Evolutionary conservation across 2,797 vertebrate genomes (phyloP).

Genomic region (Mallotus villosus): DNA sequence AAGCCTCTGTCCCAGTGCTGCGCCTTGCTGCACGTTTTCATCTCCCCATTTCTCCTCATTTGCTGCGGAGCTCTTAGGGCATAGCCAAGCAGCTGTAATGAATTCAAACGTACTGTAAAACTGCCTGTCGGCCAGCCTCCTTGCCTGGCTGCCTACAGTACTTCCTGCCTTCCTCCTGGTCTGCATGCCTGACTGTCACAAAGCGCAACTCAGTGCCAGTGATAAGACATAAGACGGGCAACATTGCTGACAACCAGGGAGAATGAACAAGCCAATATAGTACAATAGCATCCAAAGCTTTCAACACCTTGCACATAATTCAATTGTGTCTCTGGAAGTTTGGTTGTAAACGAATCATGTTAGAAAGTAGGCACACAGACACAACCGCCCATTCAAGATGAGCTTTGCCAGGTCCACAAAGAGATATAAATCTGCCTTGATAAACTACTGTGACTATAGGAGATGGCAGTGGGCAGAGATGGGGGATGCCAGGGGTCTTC

Average conservation of each 20-base stretch:
- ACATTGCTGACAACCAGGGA: neutral
- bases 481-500: slow-evolving; percentile 17
- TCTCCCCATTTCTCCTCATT: slow-evolving; percentile 57
- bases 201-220: neutral
- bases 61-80: slow-evolving; percentile 45
- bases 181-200: neutral
- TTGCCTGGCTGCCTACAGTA: slow-evolving; percentile 12
- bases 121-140: slow-evolving; percentile 6
- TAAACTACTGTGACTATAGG: neutral
- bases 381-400: neutral
- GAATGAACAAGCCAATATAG: neutral
- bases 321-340: neutral
- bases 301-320: neutral
- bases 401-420: neutral
- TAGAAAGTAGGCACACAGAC: neutral
- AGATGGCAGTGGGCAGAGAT: neutral
- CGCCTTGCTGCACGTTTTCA: slow-evolving; percentile 49
- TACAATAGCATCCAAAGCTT: neutral
- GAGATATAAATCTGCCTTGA: neutral
- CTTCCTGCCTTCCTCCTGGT: neutral
- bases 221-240: too few species aligned
- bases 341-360: neutral
- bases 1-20: slow-evolving; percentile 59
- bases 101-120: slow-evolving; percentile 42
- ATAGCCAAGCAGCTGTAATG: slow-evolving; percentile 48